Conservation (phyloP, 2,888 invertebrate genomes). For the Nymphalis c-album region DNA sequence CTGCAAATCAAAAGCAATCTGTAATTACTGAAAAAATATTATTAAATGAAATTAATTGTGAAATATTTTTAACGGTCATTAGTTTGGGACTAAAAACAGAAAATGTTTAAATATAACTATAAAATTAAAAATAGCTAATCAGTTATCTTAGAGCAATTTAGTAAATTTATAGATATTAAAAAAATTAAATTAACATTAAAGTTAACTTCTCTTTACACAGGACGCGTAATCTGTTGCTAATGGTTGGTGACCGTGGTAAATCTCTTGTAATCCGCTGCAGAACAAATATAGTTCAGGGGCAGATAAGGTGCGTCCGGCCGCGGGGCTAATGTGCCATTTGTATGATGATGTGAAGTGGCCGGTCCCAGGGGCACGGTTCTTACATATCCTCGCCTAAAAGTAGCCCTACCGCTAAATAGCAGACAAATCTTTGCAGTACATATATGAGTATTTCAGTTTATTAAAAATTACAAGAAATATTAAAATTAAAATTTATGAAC, state of each 20-base stretch:
- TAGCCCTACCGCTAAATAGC: constrained; percentile 24
- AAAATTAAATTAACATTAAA: constrained; percentile 55
- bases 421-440: neutral
- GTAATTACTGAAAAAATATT: too few species aligned
- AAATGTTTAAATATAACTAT: too few species aligned
- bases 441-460: neutral
- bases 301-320: constrained; percentile 77
- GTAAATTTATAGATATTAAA: constrained; percentile 11
- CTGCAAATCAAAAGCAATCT: too few species aligned
- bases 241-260: constrained; percentile 75
- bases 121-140: neutral
- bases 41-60: too few species aligned
- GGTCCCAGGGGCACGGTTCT: constrained; percentile 45
- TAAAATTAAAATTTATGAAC: too few species aligned
- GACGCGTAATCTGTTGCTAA: constrained; percentile 76
- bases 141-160: neutral
- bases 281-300: constrained; percentile 79
- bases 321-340: constrained; percentile 77
- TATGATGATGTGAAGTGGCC: constrained; percentile 69
- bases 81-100: too few species aligned
- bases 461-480: neutral
- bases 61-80: too few species aligned
- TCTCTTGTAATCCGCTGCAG: constrained; percentile 75
- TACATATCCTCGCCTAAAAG: constrained; percentile 50
- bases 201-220: constrained; percentile 74